Base-by-base conservation (phyloP, 1,140 invertebrate genomes). In the Brachionus plicatilis region DNA sequence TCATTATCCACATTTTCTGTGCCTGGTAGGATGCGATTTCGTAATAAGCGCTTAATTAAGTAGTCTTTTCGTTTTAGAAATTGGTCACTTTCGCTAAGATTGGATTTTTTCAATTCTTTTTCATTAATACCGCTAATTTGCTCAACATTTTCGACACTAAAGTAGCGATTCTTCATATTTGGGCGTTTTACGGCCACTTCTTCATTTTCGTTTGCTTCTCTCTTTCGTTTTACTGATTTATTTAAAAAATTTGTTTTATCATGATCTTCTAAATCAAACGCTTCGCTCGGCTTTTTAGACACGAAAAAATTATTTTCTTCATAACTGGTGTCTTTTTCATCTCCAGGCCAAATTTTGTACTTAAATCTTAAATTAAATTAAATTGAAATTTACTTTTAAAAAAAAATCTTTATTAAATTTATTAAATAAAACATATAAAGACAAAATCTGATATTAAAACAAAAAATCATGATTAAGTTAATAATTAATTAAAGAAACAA, bases 271-370 rank as follows among this genome's bases (percentile, higher is more conserved):
- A 41, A 43, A 17, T 41, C 2, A 60, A 24, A 20, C 9, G n/a
- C 7, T 60, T 70, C 66, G 27, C n/a, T 76, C 24, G 72, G 72
- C 47, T 53, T 76, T 24, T 53, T 76, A 12, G 41, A 50, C 2
- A 76, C 50, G 17, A 50, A 76, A 50, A 50, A 76, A 76, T 50
- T 50, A 7, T 24, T 76, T 50, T 50, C 43, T 33, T 76, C 20
- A 24, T 47, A 20, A 3, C 33, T 47, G n/a, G 43, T 17, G n/a
- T 76, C 43, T 50, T 76, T 76, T 50, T 76, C 72, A 27, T 76
- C 72, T 11, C 72, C 72, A 9, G 72, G 72, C 72, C 72, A 76
- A 50, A 76, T 76, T 76, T 72, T 72, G 17, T 72, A 72, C 5
- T 72, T 41, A 7, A 72, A 72, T 41, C 68, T 72, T 68, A 66